Percentiles rank a stretch among this genome's conserved stretches.
These are phyloP conservation scores for Lagocephalus sceleratus DNA, from an alignment of 2,797 vertebrate genomes.

Conservation along the genomic window DNA sequence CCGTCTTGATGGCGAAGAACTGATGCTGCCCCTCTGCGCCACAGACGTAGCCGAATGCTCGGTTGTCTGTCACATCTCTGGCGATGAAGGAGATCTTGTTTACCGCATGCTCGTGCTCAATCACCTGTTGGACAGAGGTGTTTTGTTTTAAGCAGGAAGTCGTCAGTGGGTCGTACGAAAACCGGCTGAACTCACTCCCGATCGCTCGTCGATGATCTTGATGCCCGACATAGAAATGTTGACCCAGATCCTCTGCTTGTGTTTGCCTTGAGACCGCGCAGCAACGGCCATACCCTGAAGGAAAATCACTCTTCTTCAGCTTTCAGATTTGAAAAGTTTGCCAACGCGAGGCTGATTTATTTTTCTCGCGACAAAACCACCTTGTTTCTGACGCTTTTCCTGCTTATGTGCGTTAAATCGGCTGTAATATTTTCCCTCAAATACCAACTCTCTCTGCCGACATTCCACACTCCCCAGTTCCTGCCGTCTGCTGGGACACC, in stretches of 20 bases:
- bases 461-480: no score
- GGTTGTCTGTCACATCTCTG: conserved; percentile 93
- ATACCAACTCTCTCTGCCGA: no score
- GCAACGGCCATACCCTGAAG: conserved; percentile 90
- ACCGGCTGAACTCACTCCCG: conserved; percentile 81
- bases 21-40: conserved; percentile 97
- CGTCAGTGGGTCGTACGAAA: background rate
- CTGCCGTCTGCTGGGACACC: no score
- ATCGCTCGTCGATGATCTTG: conserved; percentile 94
- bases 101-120: conserved; percentile 93
- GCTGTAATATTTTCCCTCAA: no score
- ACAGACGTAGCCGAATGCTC: conserved; percentile 95
- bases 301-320: no score
- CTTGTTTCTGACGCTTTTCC: no score
- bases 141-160: no score
- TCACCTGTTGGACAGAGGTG: conserved; percentile 76
- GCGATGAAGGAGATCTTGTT: conserved; percentile 98
- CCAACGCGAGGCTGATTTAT: no score
- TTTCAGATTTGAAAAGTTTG: no score
- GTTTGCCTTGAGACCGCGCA: conserved; percentile 93
- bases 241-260: conserved; percentile 95
- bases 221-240: conserved; percentile 93
- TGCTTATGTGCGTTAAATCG: no score
- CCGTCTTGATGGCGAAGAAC: conserved; percentile 96
- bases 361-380: no score